Evolutionary conservation across 2,888 invertebrate genomes (phyloP), one percentile per base, ranked within the genome.

Genomic region (Panzeria rudis): DNA sequence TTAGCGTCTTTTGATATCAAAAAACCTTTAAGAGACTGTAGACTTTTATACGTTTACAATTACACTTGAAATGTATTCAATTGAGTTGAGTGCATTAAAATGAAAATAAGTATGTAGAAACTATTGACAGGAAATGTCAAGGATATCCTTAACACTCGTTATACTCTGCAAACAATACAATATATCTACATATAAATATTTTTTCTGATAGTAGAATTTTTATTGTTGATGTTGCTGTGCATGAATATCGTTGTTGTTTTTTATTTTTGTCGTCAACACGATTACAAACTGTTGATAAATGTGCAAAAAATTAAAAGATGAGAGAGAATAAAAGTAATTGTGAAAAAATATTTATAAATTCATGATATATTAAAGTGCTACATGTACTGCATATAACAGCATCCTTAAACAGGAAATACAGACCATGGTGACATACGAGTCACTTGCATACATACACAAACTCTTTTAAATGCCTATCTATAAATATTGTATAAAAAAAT

Each of bases 81-180:
- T 78, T 78, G 76, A 71, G 64, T 83, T 77, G 83, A 86, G 85
- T 78, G 85, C 85, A 87, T 82, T 86, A 82, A 87, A 71, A 71
- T 50, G 52, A 38, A 41, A 41, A 81, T 56, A 17, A 82, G 59
- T 29, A 29, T 29, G 29, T 52, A 38, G 64, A 86, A 75, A 83
- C 84, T 84, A 88, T 88, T 89, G 89, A 88, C 91, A 91, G 92
- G 92, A 91, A 91, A 89, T 92, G 92, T 92, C 91, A 91, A 91
- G 92, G 91, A 92, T 92, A 91, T 92, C 92, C 92, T 91, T 88
- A 88, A 88, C 88, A 90, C 86, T 71, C 87, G 88, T 83, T 82
- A 44, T 75, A 73, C 59, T 62, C 52, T 66, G 13, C 47, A 66
- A 84, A 86, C 66, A 80, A 84, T 84, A 61, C 61, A 84, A 71